Evolutionary conservation across 2,113 vertebrate species (phyloP).

Genomic region (Pelmatolapia mariae): DNA sequence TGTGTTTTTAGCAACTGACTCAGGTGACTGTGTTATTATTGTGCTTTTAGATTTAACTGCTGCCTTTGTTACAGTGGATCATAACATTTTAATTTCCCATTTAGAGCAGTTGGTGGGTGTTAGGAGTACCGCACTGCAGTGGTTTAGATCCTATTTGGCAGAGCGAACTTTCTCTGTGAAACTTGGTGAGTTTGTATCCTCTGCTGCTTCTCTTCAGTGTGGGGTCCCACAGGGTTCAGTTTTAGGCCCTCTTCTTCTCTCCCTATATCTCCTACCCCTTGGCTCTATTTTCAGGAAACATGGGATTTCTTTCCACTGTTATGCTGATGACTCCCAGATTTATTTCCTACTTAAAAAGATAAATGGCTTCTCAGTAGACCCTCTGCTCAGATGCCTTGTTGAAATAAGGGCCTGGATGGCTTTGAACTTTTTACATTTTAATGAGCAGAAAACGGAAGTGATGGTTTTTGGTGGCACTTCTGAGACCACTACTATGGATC

Average conservation of each 20-base stretch:
- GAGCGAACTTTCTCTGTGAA: no score
- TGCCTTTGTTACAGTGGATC: no score
- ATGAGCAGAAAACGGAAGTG: neutral
- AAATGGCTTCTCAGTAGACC: neutral
- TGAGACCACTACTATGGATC: neutral
- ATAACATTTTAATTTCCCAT: no score
- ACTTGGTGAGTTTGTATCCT: no score
- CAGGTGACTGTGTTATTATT: no score
- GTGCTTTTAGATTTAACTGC: no score
- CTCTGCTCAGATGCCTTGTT: neutral
- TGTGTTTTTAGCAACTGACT: neutral
- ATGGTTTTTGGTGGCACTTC: neutral
- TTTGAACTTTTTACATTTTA: neutral
- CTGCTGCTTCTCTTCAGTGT: no score
- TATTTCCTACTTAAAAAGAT: neutral
- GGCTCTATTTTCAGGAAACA: neutral
- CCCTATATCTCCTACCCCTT: neutral
- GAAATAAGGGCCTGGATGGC: neutral
- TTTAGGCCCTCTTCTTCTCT: rapidly evolving
- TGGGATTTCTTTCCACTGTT: neutral
- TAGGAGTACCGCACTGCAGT: no score
- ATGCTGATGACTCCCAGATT: neutral
- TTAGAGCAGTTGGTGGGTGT: no score
- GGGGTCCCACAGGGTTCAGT: no score
- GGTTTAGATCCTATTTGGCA: no score